phyloP scores from a whole-genome alignment of 1,140 invertebrate species.

The Drosophila sp. region DNA sequence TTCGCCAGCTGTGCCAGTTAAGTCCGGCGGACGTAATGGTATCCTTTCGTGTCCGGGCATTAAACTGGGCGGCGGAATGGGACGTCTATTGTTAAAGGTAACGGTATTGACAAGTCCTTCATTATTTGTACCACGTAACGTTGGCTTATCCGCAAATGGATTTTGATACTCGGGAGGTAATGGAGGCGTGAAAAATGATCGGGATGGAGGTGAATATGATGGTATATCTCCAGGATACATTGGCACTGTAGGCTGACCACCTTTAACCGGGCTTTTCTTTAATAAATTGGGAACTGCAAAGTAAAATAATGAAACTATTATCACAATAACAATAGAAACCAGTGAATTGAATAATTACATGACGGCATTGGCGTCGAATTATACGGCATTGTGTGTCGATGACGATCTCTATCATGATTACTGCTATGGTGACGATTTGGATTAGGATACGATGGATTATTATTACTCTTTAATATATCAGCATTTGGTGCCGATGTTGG shows the following conservation, averaged over 20 bases:
- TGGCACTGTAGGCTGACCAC: slow-evolving; percentile 84
- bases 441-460: slow-evolving; percentile 89
- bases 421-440: slow-evolving; percentile 85
- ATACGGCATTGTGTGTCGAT: slow-evolving; percentile 66
- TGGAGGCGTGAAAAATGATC: slow-evolving; percentile 91
- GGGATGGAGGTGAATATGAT: slow-evolving; percentile 91
- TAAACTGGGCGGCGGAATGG: slow-evolving; percentile 90
- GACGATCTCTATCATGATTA: slow-evolving; percentile 73
- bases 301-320: background rate
- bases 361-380: slow-evolving; percentile 78
- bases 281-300: slow-evolving; percentile 80
- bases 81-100: slow-evolving; percentile 88
- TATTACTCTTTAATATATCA: slow-evolving; percentile 89
- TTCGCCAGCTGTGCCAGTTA: slow-evolving; percentile 32
- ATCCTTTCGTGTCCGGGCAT: slow-evolving; percentile 92
- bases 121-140: slow-evolving; percentile 89
- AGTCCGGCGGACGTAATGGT: slow-evolving; percentile 88
- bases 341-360: slow-evolving; percentile 84
- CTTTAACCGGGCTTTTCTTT: slow-evolving; percentile 81
- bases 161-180: slow-evolving; percentile 91
- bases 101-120: slow-evolving; percentile 84
- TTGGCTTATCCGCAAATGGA: slow-evolving; percentile 93
- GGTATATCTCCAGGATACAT: slow-evolving; percentile 88
- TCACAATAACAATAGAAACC: slow-evolving; percentile 1
- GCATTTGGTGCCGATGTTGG: slow-evolving; percentile 90